These are phyloP conservation scores for Chinchilla lanigera DNA, from an alignment of 2,113 vertebrate genomes.

Conservation along the genomic window DNA sequence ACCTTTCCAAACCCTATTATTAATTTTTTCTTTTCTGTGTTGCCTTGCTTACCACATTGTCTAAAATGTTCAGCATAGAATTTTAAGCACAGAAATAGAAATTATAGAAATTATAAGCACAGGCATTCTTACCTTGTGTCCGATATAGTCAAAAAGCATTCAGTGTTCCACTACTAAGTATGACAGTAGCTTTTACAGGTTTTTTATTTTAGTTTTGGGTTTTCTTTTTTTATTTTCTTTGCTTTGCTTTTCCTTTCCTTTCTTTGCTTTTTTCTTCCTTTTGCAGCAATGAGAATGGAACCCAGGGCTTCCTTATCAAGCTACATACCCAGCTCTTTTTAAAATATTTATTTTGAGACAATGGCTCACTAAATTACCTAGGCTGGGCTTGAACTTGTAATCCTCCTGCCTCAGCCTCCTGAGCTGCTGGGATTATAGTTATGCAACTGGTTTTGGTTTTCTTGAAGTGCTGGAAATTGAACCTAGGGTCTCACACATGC, in stretches of 20 bases:
- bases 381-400: no score
- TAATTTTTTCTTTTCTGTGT: neutral
- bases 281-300: no score
- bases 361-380: no score
- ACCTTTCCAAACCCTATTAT: neutral
- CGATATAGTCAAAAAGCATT: neutral
- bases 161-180: neutral
- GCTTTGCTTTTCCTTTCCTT: neutral
- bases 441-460: no score
- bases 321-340: no score
- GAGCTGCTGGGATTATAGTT: no score
- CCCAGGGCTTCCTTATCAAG: no score
- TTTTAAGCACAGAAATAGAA: no score
- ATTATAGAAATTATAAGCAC: neutral
- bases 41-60: neutral
- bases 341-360: no score
- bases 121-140: neutral
- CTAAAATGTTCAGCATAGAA: neutral
- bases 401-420: no score
- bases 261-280: neutral
- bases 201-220: neutral
- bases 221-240: neutral
- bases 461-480: no score
- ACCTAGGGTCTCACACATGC: no score
- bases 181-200: neutral